These are phyloP conservation scores for Lepidochrysops patricia DNA, from an alignment of 2,888 invertebrate genomes.

Conservation along the genomic window DNA sequence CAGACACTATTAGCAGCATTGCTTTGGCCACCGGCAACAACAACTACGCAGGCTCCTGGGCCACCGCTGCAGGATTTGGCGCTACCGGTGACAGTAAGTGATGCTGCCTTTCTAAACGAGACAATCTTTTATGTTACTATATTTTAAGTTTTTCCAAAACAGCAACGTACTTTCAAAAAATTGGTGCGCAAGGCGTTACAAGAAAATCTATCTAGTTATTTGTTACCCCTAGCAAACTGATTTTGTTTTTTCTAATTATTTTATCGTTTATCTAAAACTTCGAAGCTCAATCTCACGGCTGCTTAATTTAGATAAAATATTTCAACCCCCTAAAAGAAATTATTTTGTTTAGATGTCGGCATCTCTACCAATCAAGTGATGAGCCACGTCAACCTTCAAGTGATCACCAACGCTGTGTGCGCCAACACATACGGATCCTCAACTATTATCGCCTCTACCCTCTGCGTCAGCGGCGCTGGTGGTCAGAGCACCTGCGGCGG, in stretches of 20 bases:
- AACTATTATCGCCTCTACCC: conserved; percentile 34
- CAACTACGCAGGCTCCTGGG: conserved; percentile 24
- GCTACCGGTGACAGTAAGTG: conserved; percentile 26
- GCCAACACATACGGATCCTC: conserved; percentile 35
- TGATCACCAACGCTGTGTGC: conserved; percentile 46
- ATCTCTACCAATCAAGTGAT: conserved; percentile 7
- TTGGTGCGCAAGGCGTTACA: too few relatives aligned
- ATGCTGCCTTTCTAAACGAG: too few relatives aligned
- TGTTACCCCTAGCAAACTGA: too few relatives aligned
- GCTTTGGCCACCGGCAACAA: conserved; percentile 31
- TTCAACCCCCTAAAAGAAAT: too few relatives aligned
- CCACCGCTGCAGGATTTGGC: conserved; percentile 31
- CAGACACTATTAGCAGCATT: conserved; percentile 39
- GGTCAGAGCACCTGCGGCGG: conserved; percentile 47
- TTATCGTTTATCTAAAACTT: too few relatives aligned
- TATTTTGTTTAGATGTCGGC: background rate
- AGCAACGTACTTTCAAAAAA: too few relatives aligned
- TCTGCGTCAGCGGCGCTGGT: conserved; percentile 40
- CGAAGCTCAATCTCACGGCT: too few relatives aligned
- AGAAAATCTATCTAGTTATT: too few relatives aligned
- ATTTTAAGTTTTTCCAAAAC: too few relatives aligned
- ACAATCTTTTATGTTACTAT: too few relatives aligned
- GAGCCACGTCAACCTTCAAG: conserved; percentile 27
- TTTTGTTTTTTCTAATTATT: too few relatives aligned
- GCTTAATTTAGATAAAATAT: too few relatives aligned